Base-by-base conservation (phyloP, 2,113 vertebrate genomes). In the Ptyas mucosa region DNA sequence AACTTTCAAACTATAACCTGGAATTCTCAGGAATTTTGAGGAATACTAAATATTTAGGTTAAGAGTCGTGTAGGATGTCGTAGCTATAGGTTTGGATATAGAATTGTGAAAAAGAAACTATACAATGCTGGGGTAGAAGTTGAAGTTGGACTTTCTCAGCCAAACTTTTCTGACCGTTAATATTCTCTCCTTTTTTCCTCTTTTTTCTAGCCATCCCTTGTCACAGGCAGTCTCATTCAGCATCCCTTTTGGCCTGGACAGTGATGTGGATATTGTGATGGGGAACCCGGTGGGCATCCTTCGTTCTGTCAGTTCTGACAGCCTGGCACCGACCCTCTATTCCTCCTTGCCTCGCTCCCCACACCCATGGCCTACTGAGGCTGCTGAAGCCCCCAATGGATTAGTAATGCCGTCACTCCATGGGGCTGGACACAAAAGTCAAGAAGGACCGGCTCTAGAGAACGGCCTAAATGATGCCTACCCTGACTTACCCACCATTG, bases 241-340 rank as follows among this genome's bases (percentile, higher is more conserved):
- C 97, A 99, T 99, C 94, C 99, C 99, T 91, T 99, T 99, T 96
- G 98, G 99, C 95, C 96, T 99, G 97, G 99, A 99, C 97, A 99
- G 99, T 92, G 99, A 99, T 29, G 98, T 99, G 93, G 99, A 99
- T 90, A 97, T 99, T 18, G 98, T 99, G 93, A 99, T 99, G 99
- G 99, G 99, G 49, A 98, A 99, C 95, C 98, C 99, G 2, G 98
- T 98, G n/a, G 95, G 97, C 51, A 93, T 97, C 0, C 95, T 97
- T 10, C 98, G 98, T 87, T 99, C 99, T 0, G 96, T 98, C 95
- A 99, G 99, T 95, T 99, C 98, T 0, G 99, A 99, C 96, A 98
- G 98, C 93, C 97, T 99, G 91, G 87, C 87, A 7, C 90, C 95
- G 0, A 94, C 97, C 53, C 97, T 94, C 89, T 94, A 95, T 14